Evolutionary conservation across 2,113 vertebrate species (phyloP).

Genomic region (Bufo gargarizans): DNA sequence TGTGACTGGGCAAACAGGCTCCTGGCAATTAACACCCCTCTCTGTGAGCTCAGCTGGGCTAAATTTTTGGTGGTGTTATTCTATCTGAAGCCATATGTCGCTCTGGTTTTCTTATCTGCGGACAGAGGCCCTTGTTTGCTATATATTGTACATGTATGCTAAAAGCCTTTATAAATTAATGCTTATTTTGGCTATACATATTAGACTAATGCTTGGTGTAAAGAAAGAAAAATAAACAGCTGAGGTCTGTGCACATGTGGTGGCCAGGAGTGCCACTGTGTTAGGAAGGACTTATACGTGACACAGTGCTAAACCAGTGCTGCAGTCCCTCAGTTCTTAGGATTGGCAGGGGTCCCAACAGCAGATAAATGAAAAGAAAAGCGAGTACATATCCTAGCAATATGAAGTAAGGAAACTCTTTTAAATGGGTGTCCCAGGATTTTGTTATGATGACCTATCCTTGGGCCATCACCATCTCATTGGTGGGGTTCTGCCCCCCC

Average conservation of each 20-base stretch:
- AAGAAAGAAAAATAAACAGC: not conserved
- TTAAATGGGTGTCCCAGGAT: no score
- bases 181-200: no score
- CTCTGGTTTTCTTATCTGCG: not conserved
- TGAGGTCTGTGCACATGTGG: not conserved
- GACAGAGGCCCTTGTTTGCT: not conserved
- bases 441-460: no score
- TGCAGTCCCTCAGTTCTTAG: no score
- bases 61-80: not conserved
- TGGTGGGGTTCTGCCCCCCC: no score
- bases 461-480: no score
- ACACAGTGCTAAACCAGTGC: not conserved
- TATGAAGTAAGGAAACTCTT: no score
- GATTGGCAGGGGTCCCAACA: no score
- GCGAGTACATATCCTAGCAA: no score
- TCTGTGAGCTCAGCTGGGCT: conserved; percentile 44
- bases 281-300: not conserved
- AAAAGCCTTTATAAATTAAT: no score
- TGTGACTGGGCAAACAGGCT: conserved; percentile 7
- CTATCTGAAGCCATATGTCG: not conserved
- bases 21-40: conserved; percentile 5
- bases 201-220: not conserved
- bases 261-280: not conserved
- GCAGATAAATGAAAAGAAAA: no score
- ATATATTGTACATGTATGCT: not conserved